phyloP scores from a whole-genome alignment of 2,113 vertebrate genomes.

The Melanerpes aurifrons region DNA sequence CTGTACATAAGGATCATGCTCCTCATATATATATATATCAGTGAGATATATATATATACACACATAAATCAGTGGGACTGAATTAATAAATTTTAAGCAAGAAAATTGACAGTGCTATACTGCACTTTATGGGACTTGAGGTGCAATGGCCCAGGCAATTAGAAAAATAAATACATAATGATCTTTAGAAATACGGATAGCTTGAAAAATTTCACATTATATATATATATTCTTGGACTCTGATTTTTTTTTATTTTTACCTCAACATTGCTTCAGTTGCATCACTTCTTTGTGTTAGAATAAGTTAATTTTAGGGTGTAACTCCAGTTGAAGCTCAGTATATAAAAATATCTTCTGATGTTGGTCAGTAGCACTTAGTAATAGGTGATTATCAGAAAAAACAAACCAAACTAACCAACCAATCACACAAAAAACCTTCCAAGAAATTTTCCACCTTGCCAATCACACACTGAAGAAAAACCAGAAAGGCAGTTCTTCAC shows the following conservation, averaged over 20 bases:
- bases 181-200: not conserved
- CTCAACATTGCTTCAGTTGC: not conserved
- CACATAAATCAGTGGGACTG: not conserved
- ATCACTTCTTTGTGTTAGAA: not conserved
- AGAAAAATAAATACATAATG: not conserved
- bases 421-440: not conserved
- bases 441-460: not conserved
- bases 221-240: not conserved
- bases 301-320: not conserved
- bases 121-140: not conserved
- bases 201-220: not conserved
- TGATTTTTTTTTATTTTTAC: accelerated
- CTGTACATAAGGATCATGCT: not conserved
- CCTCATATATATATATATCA: not conserved
- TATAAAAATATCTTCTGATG: not conserved
- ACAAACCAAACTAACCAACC: no score
- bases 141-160: not conserved
- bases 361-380: not conserved
- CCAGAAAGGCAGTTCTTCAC: not conserved
- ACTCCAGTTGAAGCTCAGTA: not conserved
- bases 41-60: no score
- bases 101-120: not conserved
- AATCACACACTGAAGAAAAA: not conserved
- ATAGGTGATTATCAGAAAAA: no score
- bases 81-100: not conserved